Evolutionary conservation across 2,113 vertebrate genomes (phyloP), one percentile per base, ranked within the genome.

Genomic region (Stictonetta naevosa): DNA sequence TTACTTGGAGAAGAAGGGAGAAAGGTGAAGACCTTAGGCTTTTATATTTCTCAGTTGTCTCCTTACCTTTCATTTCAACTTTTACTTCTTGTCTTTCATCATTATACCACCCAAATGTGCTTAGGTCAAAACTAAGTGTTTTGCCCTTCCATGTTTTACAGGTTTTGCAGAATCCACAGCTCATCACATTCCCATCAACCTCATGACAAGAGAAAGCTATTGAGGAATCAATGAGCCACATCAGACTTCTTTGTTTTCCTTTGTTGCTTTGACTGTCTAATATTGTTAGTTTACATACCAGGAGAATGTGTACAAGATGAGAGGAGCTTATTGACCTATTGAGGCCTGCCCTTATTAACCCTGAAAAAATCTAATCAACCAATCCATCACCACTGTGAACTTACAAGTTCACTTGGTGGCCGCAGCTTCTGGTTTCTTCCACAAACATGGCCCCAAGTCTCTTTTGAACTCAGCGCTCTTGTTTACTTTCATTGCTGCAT

Each of bases 301-400:
- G 29, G 31, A 68, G 86, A 92, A 87, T 18, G 60, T 58, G n/a
- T n/a, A 82, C 48, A 91, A 88, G 91, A 77, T 68, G 83, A 91
- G 83, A 91, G 82, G 62, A 91, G 60, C 52, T 83, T 67, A 55
- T 52, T 89, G 96, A 67, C 81, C 92, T 72, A 48, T 20, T 74
- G 86, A 95, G 88, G 80, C 81, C 48, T 95, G 94, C 94, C 92
- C 94, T 93, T 96, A 94, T 93, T 96, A 96, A 96, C 95, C 95
- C 73, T 20, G 79, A 91, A 96, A 93, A 72, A 81, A 94, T 91
- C 89, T 67, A 79, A 97, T 93, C 73, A 63, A 76, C 36, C 38
- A 50, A 71, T 82, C 60, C 71, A 71, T 95, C 82, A 94, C 62
- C 90, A 55, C 20, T 59, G 68, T 48, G 42, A 95, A 73, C 79